These are phyloP conservation scores for Leptonema lineaticorne DNA, from an alignment of 1,140 invertebrate species.

Conservation along the genomic window DNA sequence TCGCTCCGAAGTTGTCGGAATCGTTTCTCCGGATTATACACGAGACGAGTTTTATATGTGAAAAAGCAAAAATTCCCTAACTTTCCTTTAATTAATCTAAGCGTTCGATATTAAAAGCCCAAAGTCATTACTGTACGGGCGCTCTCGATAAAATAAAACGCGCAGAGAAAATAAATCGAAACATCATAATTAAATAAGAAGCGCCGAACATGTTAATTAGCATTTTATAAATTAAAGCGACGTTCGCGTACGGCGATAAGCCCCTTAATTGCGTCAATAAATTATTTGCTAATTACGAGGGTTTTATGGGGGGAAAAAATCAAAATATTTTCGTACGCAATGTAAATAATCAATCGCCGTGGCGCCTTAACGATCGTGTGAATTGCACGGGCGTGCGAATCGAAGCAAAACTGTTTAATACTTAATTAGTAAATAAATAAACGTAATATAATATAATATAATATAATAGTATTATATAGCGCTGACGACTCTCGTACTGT, in stretches of 20 bases:
- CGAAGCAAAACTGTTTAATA: too few relatives aligned
- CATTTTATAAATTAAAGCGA: background rate
- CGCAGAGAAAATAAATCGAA: background rate
- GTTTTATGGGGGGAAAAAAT: background rate
- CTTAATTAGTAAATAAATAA: too few relatives aligned
- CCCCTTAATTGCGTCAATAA: background rate
- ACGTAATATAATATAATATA: too few relatives aligned
- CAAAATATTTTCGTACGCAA: background rate
- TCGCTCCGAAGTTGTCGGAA: background rate
- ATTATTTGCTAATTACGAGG: background rate
- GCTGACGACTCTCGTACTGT: too few relatives aligned
- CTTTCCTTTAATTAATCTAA: too few relatives aligned
- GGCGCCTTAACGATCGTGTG: constrained; percentile 8
- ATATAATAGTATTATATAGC: too few relatives aligned
- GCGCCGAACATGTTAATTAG: too few relatives aligned
- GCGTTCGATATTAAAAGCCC: too few relatives aligned
- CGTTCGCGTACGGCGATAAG: background rate
- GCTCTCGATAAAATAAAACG: too few relatives aligned
- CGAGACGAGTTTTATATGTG: background rate
- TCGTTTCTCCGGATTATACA: background rate
- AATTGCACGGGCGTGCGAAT: background rate
- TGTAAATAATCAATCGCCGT: background rate
- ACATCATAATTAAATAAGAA: too few relatives aligned
- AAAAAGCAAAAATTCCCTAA: background rate
- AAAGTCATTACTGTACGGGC: too few relatives aligned